Base-by-base conservation (phyloP, 2,797 vertebrate species). In the Babyrousa celebensis region DNA sequence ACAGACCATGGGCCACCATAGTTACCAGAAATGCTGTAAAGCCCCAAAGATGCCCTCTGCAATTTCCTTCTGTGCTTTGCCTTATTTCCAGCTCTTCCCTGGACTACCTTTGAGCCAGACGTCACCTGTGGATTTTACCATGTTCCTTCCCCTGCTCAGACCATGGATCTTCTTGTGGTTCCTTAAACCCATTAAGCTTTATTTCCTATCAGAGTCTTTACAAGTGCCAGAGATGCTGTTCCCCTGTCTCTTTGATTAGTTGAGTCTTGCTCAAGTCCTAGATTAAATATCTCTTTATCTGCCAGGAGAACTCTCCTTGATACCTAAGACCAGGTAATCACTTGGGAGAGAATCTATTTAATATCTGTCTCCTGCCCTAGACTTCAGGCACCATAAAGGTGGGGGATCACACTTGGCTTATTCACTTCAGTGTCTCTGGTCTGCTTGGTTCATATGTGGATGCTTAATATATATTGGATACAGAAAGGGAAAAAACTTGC, bases 231-330 rank as follows among this genome's bases (percentile, higher is more conserved):
- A 56, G 36, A 54, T 40, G 60, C 83, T 90, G 29, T 17, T 58
- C 5, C 15, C 27, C 27, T 79, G 16, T 11, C 43, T 87, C 67
- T 79, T 79, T 87, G 43, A 32, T 32, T 56, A 36, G 25, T 10
- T 87, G 78, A 77, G 18, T 85, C 54, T 72, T 52, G 65, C 3
- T 89, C 58, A 18, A 67, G 36, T 60, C 15, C 52, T 78, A 65
- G 21, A 32, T 85, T 40, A 87, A 54, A 70, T 48, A 40, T 83
- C 36, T 43, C 85, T 91, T 88, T 91, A 89, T 32, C n/a, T 48
- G 20, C 56, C 52, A 54, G 36, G 18, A 56, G 72, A 90, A 87
- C 6, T 16, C 29, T 74, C 56, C 65, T 25, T 60, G 16, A 75
- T 40, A 86, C 23, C 75, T 36, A 56, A 89, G 27, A 29, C 74